Evolutionary conservation across 2,888 invertebrate species (phyloP).

Genomic region (Diplazon laetatorius): DNA sequence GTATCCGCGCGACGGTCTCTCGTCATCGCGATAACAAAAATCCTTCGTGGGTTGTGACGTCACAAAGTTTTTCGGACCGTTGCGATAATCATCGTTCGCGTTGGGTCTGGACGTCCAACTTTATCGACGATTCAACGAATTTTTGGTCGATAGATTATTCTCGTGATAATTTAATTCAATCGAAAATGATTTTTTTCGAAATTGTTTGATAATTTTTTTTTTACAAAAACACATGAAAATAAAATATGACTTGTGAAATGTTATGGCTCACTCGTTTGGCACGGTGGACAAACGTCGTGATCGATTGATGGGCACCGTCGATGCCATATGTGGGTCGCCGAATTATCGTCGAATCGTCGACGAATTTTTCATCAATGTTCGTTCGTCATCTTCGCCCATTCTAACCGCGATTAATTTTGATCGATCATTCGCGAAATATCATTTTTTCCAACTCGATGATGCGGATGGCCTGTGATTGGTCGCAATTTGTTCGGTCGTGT

Average conservation of each 20-base stretch:
- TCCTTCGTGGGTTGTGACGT: slow-evolving; percentile 19
- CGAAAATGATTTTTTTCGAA: no score
- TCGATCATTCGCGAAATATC: neutral
- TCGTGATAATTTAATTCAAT: no score
- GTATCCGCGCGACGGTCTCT: slow-evolving; percentile 35
- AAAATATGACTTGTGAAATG: neutral
- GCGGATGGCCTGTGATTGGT: neutral
- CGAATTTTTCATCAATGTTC: no score
- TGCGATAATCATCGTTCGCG: slow-evolving; percentile 46
- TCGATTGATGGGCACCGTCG: slow-evolving; percentile 28
- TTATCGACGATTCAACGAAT: no score
- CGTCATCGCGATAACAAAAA: slow-evolving; percentile 31
- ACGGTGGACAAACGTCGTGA: slow-evolving; percentile 31
- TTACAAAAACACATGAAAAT: no score
- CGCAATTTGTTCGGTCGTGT: slow-evolving; percentile 14
- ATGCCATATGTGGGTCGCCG: slow-evolving; percentile 52
- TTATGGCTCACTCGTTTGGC: slow-evolving; percentile 36
- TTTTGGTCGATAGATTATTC: no score
- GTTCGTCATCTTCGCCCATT: neutral
- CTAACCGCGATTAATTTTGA: slow-evolving; percentile 17
- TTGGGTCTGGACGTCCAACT: slow-evolving; percentile 32
- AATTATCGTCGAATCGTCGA: neutral
- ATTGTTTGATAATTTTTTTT: no score
- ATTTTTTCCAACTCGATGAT: no score
- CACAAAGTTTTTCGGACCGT: no score